These are phyloP conservation scores for Athalia rosae DNA, from an alignment of 2,888 invertebrate genomes.

Conservation along the genomic window DNA sequence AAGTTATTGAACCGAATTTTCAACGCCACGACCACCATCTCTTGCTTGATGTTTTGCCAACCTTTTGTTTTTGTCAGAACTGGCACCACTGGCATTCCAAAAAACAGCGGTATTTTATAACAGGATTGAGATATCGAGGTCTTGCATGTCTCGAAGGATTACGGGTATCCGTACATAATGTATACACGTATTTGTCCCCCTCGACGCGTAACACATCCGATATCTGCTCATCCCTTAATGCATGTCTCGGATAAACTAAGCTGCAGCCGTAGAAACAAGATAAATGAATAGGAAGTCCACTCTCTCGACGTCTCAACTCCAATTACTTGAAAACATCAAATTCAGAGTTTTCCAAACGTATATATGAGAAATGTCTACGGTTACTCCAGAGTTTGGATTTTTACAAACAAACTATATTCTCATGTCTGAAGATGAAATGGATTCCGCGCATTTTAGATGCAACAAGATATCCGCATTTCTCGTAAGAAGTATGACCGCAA, in stretches of 20 bases:
- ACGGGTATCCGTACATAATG: conserved; percentile 7
- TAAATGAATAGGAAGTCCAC: not conserved
- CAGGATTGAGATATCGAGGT: conserved; percentile 31
- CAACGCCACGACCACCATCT: not conserved
- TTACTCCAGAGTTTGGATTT: too few species aligned
- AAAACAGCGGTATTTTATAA: conserved; percentile 20
- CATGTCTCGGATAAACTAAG: not conserved
- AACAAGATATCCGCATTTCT: not conserved
- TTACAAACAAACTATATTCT: too few species aligned
- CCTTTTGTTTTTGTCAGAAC: conserved; percentile 3
- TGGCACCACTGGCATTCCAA: conserved; percentile 8
- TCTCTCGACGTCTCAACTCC: too few species aligned
- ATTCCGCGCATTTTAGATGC: not conserved
- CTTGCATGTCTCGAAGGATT: not conserved
- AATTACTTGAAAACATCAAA: not conserved
- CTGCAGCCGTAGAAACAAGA: not conserved
- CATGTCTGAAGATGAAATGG: not conserved
- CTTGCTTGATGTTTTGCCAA: conserved; percentile 25
- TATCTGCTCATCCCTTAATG: conserved; percentile 12
- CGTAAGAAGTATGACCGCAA: too few species aligned
- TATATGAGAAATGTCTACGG: too few species aligned
- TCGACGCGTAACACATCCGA: conserved; percentile 1
- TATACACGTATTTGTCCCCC: not conserved
- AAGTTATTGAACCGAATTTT: conserved; percentile 19
- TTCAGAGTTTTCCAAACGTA: not conserved